These are phyloP conservation scores for Temnothorax nylanderi DNA, from an alignment of 1,140 invertebrate genomes.

Conservation along the genomic window DNA sequence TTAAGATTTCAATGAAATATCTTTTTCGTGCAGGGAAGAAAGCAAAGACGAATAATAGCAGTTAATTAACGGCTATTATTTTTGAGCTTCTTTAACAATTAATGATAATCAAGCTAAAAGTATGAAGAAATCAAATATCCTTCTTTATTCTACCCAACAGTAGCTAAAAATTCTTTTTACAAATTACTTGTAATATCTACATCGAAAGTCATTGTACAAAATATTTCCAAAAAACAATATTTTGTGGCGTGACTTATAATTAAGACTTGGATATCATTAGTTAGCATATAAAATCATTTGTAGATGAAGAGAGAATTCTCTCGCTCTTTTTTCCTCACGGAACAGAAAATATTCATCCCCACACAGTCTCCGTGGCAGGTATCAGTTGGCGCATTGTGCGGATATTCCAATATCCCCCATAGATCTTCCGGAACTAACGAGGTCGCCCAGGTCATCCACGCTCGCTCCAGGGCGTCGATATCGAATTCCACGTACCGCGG, in stretches of 20 bases:
- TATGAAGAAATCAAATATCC: neutral
- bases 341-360: constrained; percentile 38
- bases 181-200: neutral
- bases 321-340: neutral
- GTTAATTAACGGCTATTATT: neutral
- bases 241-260: neutral
- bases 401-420: constrained; percentile 41
- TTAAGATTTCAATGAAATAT: neutral
- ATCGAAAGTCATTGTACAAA: neutral
- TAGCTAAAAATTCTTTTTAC: neutral
- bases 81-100: neutral
- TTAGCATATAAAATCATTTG: neutral
- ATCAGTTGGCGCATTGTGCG: constrained; percentile 33
- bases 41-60: neutral
- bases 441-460: constrained; percentile 24
- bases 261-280: neutral
- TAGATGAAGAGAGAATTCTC: neutral
- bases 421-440: constrained; percentile 44
- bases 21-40: neutral
- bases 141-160: neutral
- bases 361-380: neutral
- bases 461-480: constrained; percentile 23
- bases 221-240: neutral
- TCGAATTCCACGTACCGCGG: constrained; percentile 39
- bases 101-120: neutral